Percentiles rank a stretch among this genome's conserved stretches.
Evolutionary conservation across 1,140 invertebrate genomes (phyloP).

Genomic region (Musca vetustissima): DNA sequence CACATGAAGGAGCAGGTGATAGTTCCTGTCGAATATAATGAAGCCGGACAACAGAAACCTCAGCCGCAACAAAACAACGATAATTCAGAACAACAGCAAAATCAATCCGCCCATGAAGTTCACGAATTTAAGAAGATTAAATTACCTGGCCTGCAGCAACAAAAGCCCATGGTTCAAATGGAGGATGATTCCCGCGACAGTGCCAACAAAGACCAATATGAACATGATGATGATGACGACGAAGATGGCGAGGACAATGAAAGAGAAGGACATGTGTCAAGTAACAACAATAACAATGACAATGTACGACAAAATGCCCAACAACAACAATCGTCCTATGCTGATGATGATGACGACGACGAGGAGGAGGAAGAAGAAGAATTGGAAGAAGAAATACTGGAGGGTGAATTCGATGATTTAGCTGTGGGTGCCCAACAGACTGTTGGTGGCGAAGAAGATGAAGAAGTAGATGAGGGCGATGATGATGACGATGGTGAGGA

Average conservation of each 20-base stretch:
- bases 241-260: conserved; percentile 9
- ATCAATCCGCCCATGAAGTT: not conserved
- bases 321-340: not conserved
- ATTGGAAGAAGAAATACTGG: not conserved
- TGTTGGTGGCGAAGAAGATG: conserved; percentile 32
- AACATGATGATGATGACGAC: conserved; percentile 11
- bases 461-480: conserved; percentile 33
- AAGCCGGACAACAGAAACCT: not conserved
- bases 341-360: conserved; percentile 19
- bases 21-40: conserved; percentile 36
- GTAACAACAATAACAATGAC: no score
- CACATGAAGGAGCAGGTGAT: conserved; percentile 50
- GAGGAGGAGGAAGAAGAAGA: conserved; percentile 21
- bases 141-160: not conserved
- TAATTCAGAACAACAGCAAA: not conserved
- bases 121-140: conserved; percentile 12
- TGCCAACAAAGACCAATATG: not conserved
- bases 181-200: conserved; percentile 14
- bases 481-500: conserved; percentile 28
- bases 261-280: not conserved
- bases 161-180: not conserved
- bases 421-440: conserved; percentile 8
- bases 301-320: conserved; percentile 15
- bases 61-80: conserved; percentile 5
- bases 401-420: conserved; percentile 18